phyloP scores from a whole-genome alignment of 1,140 invertebrate genomes.

The Platyura marginata region DNA sequence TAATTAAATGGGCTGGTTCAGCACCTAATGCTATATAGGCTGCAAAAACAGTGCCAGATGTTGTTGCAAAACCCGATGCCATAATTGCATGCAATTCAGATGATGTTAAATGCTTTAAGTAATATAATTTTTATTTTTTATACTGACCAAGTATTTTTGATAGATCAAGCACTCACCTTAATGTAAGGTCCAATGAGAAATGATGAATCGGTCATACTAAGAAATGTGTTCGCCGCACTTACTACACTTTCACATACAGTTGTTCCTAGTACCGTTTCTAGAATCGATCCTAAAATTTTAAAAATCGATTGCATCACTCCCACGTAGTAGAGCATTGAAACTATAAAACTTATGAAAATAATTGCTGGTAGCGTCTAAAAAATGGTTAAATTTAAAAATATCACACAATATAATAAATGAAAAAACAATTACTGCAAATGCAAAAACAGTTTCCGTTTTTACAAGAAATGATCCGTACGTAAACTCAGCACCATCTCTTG shows the following conservation, averaged over 20 bases:
- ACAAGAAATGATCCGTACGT: conserved; percentile 63
- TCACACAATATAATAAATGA: too few relatives aligned
- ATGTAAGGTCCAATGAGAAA: conserved; percentile 78
- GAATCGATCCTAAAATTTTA: conserved; percentile 55
- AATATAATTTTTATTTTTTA: too few relatives aligned
- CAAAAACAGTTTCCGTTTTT: conserved; percentile 40
- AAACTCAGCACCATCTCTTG: conserved; percentile 60
- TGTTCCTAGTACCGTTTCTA: conserved; percentile 59
- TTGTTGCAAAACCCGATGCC: conserved; percentile 86
- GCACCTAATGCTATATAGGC: conserved; percentile 86
- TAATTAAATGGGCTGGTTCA: conserved; percentile 59
- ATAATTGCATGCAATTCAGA: conserved; percentile 88
- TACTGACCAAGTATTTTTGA: not conserved
- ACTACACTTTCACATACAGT: conserved; percentile 84
- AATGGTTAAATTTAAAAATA: conserved; percentile 5
- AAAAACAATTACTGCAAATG: conserved; percentile 56
- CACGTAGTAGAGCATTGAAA: conserved; percentile 73
- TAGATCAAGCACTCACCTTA: too few relatives aligned
- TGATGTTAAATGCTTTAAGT: conserved; percentile 43
- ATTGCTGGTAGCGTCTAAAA: conserved; percentile 65
- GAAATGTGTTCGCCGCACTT: conserved; percentile 75
- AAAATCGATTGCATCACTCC: conserved; percentile 75
- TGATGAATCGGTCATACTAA: conserved; percentile 81
- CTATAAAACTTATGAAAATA: conserved; percentile 77
- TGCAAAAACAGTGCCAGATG: conserved; percentile 80